These are phyloP conservation scores for Peromyscus nudipes DNA, from an alignment of 2,797 vertebrate genomes.

Conservation along the genomic window DNA sequence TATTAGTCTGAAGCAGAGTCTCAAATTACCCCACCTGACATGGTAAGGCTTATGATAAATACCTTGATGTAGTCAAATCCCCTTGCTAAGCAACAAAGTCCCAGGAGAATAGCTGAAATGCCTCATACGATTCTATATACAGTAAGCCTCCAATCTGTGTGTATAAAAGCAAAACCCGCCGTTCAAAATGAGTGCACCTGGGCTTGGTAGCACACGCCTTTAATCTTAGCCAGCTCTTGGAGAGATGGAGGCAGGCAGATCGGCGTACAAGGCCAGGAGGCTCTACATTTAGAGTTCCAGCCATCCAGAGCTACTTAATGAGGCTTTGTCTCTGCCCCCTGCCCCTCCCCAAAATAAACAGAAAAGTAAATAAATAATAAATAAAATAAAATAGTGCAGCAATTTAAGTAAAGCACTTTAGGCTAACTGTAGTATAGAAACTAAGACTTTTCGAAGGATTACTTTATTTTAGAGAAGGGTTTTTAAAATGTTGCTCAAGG, in stretches of 20 bases:
- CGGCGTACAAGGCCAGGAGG: neutral
- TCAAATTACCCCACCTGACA: neutral
- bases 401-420: slow-evolving; percentile 38
- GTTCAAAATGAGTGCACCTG: slow-evolving; percentile 36
- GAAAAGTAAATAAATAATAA: too few relatives aligned
- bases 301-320: neutral
- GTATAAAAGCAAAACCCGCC: slow-evolving; percentile 31
- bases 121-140: neutral
- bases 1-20: slow-evolving; percentile 8
- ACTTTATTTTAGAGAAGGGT: neutral
- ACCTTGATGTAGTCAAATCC: slow-evolving; percentile 6
- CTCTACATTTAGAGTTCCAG: neutral
- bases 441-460: slow-evolving; percentile 24
- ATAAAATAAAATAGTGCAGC: slow-evolving; percentile 12
- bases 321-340: neutral
- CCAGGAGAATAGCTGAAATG: slow-evolving; percentile 60
- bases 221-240: neutral
- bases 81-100: slow-evolving; percentile 50
- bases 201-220: too few relatives aligned
- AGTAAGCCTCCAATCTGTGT: slow-evolving; percentile 36
- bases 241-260: too few relatives aligned
- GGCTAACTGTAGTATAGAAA: slow-evolving; percentile 16
- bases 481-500: neutral
- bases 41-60: slow-evolving; percentile 27
- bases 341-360: neutral